These are phyloP conservation scores for Drosophila tsacasi DNA, from an alignment of 1,140 invertebrate genomes.

Conservation along the genomic window DNA sequence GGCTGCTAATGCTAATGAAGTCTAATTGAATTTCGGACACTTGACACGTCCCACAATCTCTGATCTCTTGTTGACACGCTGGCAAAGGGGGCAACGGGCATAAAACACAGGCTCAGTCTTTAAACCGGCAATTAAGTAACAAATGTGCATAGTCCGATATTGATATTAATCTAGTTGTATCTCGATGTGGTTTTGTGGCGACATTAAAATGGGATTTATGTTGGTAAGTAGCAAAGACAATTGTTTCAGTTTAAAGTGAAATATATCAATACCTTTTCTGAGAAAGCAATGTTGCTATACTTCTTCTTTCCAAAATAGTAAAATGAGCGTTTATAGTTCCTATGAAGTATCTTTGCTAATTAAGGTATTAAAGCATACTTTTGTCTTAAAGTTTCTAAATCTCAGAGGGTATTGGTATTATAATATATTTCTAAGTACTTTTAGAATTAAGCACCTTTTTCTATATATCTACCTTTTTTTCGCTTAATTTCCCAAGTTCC, in stretches of 20 bases:
- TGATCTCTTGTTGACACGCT: constrained; percentile 64
- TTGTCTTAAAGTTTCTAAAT: too few relatives aligned
- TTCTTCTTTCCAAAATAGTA: neutral
- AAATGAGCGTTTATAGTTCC: too few relatives aligned
- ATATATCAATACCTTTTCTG: neutral
- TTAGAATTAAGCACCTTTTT: neutral
- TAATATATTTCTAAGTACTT: neutral
- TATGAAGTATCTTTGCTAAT: neutral
- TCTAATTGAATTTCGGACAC: constrained; percentile 83
- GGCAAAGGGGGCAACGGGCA: constrained; percentile 13
- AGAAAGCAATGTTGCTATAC: neutral
- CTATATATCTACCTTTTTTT: neutral
- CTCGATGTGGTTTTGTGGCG: neutral
- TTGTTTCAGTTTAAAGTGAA: neutral
- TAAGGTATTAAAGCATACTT: too few relatives aligned
- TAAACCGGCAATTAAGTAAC: constrained; percentile 32
- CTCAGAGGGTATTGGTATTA: too few relatives aligned
- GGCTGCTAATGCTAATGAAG: constrained; percentile 83
- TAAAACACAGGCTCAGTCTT: constrained; percentile 36
- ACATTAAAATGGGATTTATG: neutral
- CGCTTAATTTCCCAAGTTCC: neutral
- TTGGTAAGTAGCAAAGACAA: neutral
- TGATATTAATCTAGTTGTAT: constrained; percentile 4
- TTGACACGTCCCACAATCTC: constrained; percentile 81
- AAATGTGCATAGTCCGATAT: constrained; percentile 10